These are phyloP conservation scores for Galeopterus variegatus DNA, from an alignment of 2,113 vertebrate species.

Conservation along the genomic window DNA sequence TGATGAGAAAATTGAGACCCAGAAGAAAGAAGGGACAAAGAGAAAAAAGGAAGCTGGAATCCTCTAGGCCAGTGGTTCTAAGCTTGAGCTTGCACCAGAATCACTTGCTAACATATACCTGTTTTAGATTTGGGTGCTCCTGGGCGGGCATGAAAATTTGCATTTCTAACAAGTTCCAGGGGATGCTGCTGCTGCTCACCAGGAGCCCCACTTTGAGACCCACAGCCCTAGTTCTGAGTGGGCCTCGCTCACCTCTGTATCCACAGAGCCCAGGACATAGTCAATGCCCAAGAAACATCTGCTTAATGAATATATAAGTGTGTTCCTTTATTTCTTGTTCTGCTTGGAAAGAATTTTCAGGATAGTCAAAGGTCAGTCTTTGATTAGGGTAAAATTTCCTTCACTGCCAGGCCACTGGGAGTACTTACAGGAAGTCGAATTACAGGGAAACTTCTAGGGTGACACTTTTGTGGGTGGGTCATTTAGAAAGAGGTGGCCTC, in stretches of 20 bases:
- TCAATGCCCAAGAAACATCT: neutral
- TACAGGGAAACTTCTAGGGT: no score
- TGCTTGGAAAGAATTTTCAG: neutral
- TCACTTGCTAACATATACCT: neutral
- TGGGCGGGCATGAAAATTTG: neutral
- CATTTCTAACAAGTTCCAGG: neutral
- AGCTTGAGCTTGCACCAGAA: no score
- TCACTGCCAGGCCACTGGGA: neutral
- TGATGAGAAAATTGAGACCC: neutral
- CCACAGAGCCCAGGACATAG: neutral
- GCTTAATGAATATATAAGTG: no score
- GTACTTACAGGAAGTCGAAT: neutral
- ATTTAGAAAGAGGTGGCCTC: neutral
- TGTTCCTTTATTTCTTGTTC: neutral
- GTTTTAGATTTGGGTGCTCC: neutral
- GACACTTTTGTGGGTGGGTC: neutral
- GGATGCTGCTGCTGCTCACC: neutral
- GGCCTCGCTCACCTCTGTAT: neutral
- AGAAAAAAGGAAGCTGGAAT: neutral
- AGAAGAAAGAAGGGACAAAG: neutral
- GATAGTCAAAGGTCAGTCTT: neutral
- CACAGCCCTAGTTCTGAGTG: neutral
- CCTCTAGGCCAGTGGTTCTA: neutral
- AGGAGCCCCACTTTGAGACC: neutral
- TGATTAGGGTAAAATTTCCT: neutral